These are phyloP conservation scores for Chinchilla lanigera DNA, from an alignment of 2,113 vertebrate genomes.

Conservation along the genomic window DNA sequence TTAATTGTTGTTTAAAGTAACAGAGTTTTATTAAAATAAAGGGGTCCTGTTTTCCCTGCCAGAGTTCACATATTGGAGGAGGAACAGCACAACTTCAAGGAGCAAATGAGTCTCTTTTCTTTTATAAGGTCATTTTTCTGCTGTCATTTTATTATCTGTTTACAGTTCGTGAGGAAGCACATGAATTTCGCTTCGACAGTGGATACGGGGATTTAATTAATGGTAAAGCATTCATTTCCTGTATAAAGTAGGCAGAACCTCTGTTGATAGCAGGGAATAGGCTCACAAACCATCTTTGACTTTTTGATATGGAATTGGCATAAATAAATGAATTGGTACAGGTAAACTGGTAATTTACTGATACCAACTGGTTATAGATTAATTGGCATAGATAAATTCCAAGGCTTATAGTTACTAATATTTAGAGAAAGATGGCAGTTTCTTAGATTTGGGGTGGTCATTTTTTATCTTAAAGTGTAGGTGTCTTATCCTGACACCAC, in stretches of 20 bases:
- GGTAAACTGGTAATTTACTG: background rate
- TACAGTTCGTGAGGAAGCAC: background rate
- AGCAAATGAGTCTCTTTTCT: slow-evolving; percentile 86
- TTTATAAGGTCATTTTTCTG: slow-evolving; percentile 87
- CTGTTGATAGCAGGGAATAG: background rate
- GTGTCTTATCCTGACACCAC: background rate
- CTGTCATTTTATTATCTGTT: background rate
- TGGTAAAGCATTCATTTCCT: background rate
- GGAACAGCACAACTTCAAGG: slow-evolving; percentile 86
- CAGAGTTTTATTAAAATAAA: background rate
- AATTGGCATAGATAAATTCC: background rate
- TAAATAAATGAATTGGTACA: background rate
- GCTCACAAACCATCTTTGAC: background rate
- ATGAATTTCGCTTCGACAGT: background rate
- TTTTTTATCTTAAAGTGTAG: background rate
- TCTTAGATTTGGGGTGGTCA: background rate
- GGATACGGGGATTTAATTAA: background rate
- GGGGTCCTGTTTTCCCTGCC: background rate
- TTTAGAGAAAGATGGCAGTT: background rate
- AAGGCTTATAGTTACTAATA: background rate
- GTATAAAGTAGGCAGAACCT: background rate
- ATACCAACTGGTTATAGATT: background rate
- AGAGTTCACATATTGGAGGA: slow-evolving; percentile 86
- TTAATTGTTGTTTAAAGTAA: background rate
- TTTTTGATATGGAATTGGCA: background rate